phyloP scores from a whole-genome alignment of 2,113 vertebrate genomes.

The Numida meleagris region DNA sequence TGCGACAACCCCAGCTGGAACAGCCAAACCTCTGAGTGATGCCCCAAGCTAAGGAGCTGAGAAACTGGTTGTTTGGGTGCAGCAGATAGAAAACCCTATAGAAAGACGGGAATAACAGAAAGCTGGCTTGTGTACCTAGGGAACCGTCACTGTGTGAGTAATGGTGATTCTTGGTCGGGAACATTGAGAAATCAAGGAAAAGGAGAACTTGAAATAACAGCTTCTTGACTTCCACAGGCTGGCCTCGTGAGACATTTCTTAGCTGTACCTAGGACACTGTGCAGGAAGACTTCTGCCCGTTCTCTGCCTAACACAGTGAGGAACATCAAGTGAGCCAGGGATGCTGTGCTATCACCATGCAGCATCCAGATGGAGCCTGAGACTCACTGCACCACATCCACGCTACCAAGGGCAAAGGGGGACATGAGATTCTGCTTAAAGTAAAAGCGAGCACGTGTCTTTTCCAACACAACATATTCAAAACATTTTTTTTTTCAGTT shows the following conservation, averaged over 20 bases:
- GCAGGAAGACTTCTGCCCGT: background rate
- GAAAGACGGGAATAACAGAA: background rate
- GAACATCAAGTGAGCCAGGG: background rate
- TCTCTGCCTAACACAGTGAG: background rate
- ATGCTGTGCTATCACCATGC: background rate
- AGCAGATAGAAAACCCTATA: background rate
- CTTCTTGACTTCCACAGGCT: background rate
- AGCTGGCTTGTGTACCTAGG: background rate
- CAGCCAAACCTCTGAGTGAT: background rate
- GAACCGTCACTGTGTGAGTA: fast-evolving
- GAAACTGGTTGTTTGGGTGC: background rate
- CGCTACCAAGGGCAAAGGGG: background rate
- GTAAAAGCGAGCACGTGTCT: constrained; percentile 41
- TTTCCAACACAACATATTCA: constrained; percentile 49
- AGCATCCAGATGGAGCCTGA: background rate
- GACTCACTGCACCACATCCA: background rate
- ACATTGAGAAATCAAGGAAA: background rate
- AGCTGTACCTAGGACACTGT: background rate
- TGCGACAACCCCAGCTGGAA: background rate
- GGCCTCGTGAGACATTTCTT: fast-evolving
- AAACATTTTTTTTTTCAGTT: constrained; percentile 27
- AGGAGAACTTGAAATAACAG: background rate
- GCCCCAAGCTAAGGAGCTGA: background rate
- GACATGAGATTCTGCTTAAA: constrained; percentile 36
- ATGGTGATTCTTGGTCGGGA: background rate